Evolutionary conservation across 2,797 vertebrate species (phyloP).

Genomic region (Zenarchopterus dispar): DNA sequence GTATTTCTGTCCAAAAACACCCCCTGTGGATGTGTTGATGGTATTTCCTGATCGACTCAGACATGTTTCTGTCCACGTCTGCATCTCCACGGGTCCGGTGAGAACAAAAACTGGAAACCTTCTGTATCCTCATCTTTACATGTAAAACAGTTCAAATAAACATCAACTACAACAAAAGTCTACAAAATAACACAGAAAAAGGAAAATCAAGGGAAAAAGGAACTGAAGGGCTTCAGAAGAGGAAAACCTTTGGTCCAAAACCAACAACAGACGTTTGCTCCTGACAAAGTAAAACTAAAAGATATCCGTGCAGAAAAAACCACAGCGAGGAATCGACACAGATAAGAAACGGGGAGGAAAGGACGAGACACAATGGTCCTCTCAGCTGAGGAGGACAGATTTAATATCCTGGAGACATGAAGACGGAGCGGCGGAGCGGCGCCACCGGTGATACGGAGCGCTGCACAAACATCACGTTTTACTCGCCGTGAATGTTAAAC

Average conservation of each 20-base stretch:
- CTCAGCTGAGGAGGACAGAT: conserved; percentile 37
- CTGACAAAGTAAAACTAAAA: conserved; percentile 39
- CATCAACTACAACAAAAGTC: conserved; percentile 48
- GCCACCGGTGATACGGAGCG: conserved; percentile 31
- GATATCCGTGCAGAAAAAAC: conserved; percentile 47
- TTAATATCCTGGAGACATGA: conserved; percentile 61
- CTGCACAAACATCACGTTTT: conserved; percentile 39
- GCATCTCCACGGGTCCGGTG: no score
- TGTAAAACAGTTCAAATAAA: conserved; percentile 56
- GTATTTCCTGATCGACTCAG: no score
- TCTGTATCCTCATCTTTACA: no score
- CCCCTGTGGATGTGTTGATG: no score
- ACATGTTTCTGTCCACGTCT: no score
- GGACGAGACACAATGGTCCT: conserved; percentile 41
- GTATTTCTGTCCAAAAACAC: no score
- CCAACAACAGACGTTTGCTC: conserved; percentile 46
- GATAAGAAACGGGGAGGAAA: conserved; percentile 50
- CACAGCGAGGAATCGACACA: conserved; percentile 21
- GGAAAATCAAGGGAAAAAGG: conserved; percentile 15
- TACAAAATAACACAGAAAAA: conserved; percentile 49
- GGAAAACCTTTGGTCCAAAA: conserved; percentile 67
- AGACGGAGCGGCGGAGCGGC: conserved; percentile 17
- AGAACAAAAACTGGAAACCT: no score
- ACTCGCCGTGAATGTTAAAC: conserved; percentile 34
- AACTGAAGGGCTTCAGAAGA: conserved; percentile 14